Conservation (phyloP, 2,888 invertebrate species). For the Mythimna impura region DNA sequence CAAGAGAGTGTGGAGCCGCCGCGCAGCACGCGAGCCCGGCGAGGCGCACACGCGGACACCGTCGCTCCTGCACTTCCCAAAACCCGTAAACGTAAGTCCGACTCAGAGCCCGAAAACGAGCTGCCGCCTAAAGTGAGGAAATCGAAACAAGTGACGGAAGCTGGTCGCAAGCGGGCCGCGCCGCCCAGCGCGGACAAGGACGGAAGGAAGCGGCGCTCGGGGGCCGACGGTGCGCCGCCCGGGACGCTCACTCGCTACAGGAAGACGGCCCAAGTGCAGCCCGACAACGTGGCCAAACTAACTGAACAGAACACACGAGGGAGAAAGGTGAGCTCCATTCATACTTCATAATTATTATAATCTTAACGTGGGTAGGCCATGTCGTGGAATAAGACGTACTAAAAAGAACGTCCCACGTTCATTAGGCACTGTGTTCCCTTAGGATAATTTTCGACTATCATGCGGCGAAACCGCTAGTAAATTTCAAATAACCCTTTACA, state of each 20-base stretch:
- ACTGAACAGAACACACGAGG: constrained; percentile 49
- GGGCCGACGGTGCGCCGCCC: constrained; percentile 2
- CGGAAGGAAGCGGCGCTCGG: too few relatives aligned
- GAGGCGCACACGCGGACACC: constrained; percentile 12
- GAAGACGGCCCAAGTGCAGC: background rate
- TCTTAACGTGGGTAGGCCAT: too few relatives aligned
- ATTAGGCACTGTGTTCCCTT: too few relatives aligned
- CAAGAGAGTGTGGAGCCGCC: constrained; percentile 58
- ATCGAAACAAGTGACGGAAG: constrained; percentile 25
- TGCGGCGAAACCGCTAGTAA: too few relatives aligned
- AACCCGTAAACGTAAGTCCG: constrained; percentile 65
- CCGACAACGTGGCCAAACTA: constrained; percentile 19
- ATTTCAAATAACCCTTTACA: too few relatives aligned
- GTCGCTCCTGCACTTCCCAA: too few relatives aligned
- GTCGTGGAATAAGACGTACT: too few relatives aligned
- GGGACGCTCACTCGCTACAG: constrained; percentile 25
- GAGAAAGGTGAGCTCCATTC: constrained; percentile 57
- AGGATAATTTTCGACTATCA: too few relatives aligned
- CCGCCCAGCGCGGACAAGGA: constrained; percentile 23
- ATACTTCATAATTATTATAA: too few relatives aligned
- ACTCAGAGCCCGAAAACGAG: constrained; percentile 46
- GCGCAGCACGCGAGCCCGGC: constrained; percentile 51
- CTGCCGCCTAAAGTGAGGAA: constrained; percentile 63
- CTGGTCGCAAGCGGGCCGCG: constrained; percentile 13
- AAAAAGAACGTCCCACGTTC: too few relatives aligned